Base-by-base conservation (phyloP, 1,140 invertebrate species). In the Rhizoglyphus robini region DNA sequence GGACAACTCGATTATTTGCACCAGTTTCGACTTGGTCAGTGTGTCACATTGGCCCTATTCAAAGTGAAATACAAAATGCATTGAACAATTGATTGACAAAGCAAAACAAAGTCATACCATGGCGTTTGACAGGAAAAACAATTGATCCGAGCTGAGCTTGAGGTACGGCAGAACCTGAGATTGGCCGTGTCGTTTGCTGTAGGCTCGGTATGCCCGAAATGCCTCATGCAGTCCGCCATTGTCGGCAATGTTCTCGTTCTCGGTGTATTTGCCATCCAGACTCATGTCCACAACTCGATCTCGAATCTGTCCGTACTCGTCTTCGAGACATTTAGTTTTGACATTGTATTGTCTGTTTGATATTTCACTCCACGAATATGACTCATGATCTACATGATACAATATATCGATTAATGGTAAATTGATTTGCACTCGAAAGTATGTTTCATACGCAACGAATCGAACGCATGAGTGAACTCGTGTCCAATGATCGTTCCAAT, bases 381-480 rank as follows among this genome's bases (percentile, higher is more conserved):
- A n/a, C n/a, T n/a, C n/a, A n/a, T n/a, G n/a, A n/a, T n/a, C n/a
- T n/a, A n/a, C n/a, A n/a, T n/a, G n/a, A n/a, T n/a, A n/a, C n/a
- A n/a, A n/a, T n/a, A n/a, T n/a, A n/a, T n/a, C n/a, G n/a, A n/a
- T n/a, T n/a, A n/a, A n/a, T n/a, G n/a, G n/a, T n/a, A 15, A 63
- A 69, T 69, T 32, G 68, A 67, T 0, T 30, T 31, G 8, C 65
- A 47, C 27, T 69, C 69, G 29, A 60, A 69, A 11, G n/a, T n/a
- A n/a, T n/a, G n/a, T n/a, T 49, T 31, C 49, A 13, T n/a, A 25
- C 63, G 49, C 8, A 62, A n/a, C 8, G 60, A 41, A 62, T 69
- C 69, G 36, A 69, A 68, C 11, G 74, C 76, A 71, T 78, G 77
- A 15, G 75, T 77, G 36, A 78, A 71, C 68, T 79, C 77, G 31